A percentile compares a stretch with the other conserved stretches of the same genome.
Evolutionary conservation across 2,113 vertebrate genomes (phyloP).

Genomic region (Pontoporia blainvillei): DNA sequence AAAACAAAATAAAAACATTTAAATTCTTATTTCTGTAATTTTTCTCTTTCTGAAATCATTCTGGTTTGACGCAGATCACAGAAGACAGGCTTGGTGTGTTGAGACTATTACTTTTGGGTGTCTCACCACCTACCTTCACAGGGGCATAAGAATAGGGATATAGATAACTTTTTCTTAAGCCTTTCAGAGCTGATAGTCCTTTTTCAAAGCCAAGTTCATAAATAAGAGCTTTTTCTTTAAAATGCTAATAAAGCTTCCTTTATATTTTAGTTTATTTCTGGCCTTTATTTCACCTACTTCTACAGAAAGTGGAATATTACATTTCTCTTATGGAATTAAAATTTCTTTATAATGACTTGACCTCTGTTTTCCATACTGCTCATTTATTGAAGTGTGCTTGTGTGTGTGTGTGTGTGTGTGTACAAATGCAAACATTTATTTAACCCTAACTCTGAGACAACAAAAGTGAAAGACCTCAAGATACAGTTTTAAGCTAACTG

Average conservation of each 20-base stretch:
- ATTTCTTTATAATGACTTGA: neutral
- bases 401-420: neutral
- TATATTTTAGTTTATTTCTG: slow-evolving; percentile 17
- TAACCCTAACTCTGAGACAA: neutral
- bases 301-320: neutral
- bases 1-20: neutral
- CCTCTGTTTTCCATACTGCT: neutral
- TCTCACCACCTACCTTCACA: neutral
- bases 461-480: neutral
- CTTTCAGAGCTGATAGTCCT: neutral
- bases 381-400: neutral
- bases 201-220: neutral
- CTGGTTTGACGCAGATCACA: neutral
- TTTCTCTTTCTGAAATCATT: neutral
- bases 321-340: neutral
- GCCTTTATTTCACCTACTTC: neutral
- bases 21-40: neutral
- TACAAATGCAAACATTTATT: neutral
- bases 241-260: neutral
- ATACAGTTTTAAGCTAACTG: neutral
- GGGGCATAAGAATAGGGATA: neutral
- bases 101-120: neutral
- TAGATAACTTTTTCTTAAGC: neutral
- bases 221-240: neutral
- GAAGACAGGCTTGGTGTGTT: neutral